These are phyloP conservation scores for Ciconia stormi DNA, from an alignment of 2,113 vertebrate genomes.

Conservation along the genomic window DNA sequence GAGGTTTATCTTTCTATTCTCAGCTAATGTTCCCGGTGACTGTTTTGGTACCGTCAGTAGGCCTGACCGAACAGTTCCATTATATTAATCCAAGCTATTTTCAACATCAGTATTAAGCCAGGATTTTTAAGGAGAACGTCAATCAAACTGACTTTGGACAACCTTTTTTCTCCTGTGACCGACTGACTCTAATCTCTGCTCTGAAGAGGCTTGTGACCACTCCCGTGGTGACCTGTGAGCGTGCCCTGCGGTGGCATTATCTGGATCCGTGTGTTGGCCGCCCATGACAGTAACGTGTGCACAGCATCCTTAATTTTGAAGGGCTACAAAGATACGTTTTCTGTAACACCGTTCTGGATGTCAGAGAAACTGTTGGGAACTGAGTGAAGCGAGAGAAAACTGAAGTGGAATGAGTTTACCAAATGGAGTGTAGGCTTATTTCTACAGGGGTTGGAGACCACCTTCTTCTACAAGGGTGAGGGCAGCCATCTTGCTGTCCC, in stretches of 20 bases:
- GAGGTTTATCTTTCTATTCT: background rate
- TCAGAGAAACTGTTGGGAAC: background rate
- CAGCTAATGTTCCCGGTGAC: background rate
- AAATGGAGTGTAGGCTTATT: background rate
- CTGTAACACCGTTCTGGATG: background rate
- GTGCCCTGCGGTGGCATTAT: background rate
- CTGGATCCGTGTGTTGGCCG: fast-evolving
- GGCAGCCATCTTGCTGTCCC: background rate
- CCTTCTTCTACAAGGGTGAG: background rate
- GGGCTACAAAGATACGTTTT: background rate
- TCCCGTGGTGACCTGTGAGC: background rate
- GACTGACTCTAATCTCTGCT: background rate
- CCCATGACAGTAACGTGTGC: fast-evolving
- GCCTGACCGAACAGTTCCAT: background rate
- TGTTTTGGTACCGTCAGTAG: background rate
- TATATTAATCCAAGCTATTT: background rate
- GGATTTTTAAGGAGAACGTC: background rate
- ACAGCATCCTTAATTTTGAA: background rate
- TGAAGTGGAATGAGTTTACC: background rate
- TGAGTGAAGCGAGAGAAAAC: background rate
- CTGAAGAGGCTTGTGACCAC: background rate
- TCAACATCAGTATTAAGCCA: background rate
- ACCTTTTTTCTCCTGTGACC: background rate
- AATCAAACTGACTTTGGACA: background rate
- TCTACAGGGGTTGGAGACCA: background rate